Evolutionary conservation across 2,113 vertebrate genomes (phyloP).

Genomic region (Mormyrus lacerda): DNA sequence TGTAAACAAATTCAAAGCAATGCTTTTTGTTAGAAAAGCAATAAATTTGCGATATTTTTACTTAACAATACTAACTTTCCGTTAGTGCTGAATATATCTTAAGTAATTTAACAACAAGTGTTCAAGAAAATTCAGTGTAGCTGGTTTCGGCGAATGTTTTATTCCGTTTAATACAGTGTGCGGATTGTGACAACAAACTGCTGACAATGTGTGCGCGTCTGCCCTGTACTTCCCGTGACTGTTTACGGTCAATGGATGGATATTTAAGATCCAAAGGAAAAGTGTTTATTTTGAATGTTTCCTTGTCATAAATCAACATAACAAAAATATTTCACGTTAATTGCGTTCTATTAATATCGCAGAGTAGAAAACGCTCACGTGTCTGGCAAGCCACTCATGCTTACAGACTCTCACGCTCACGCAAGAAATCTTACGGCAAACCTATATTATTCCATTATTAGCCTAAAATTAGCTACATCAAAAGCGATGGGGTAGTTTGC

Average conservation of each 20-base stretch:
- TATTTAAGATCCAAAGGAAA: not conserved
- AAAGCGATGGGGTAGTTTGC: no score
- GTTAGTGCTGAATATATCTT: not conserved
- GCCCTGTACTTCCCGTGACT: not conserved
- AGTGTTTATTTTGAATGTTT: not conserved
- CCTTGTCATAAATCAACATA: not conserved
- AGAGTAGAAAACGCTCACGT: no score
- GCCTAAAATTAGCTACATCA: no score
- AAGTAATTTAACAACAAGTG: not conserved
- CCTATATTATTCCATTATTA: no score
- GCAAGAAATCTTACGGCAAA: no score
- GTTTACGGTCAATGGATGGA: not conserved
- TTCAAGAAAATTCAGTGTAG: not conserved
- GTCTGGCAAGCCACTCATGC: no score
- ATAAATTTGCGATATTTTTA: not conserved
- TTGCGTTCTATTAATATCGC: not conserved
- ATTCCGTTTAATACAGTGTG: not conserved
- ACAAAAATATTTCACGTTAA: not conserved
- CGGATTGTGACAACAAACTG: not conserved
- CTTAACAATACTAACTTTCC: not conserved
- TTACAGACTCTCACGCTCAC: no score
- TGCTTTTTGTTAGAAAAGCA: not conserved
- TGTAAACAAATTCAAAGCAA: no score
- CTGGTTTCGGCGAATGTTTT: not conserved
- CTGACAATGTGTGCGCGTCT: not conserved